Percentiles rank a stretch among this genome's conserved stretches.
These are phyloP conservation scores for Syngnathus typhle DNA, from an alignment of 2,113 vertebrate species.

Conservation along the genomic window DNA sequence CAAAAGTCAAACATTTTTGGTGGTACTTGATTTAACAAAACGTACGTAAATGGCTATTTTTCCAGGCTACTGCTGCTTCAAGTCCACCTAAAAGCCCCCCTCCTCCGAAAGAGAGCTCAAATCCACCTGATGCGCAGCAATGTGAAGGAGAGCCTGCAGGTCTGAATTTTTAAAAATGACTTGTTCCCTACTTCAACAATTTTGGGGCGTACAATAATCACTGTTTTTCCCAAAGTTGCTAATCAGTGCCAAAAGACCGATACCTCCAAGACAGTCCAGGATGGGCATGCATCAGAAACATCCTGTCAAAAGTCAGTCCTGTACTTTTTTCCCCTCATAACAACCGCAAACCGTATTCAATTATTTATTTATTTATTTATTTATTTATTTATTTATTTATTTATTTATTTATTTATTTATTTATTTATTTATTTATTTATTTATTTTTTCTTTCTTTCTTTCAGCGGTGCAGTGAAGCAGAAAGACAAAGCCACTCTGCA, in stretches of 20 bases:
- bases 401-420: too few species aligned
- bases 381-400: too few species aligned
- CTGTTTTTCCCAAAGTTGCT: conserved; percentile 17
- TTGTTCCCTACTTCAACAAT: neutral
- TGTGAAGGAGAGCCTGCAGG: conserved; percentile 46
- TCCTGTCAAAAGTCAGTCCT: conserved; percentile 41
- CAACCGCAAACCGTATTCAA: conserved; percentile 10
- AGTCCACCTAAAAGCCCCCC: conserved; percentile 9
- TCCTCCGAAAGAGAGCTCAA: conserved; percentile 11
- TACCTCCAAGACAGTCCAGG: conserved; percentile 2
- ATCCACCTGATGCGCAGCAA: conserved; percentile 24
- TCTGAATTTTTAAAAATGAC: conserved; percentile 12
- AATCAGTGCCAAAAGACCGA: conserved; percentile 23
- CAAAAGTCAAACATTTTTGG: neutral
- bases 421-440: too few species aligned
- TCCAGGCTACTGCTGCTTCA: conserved; percentile 30
- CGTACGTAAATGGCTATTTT: neutral
- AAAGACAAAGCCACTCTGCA: conserved; percentile 70
- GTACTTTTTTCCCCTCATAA: conserved; percentile 1
- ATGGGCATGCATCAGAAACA: conserved; percentile 11
- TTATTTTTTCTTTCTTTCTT: conserved; percentile 26
- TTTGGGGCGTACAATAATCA: neutral
- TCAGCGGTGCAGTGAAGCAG: conserved; percentile 28
- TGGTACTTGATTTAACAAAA: neutral
- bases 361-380: too few species aligned